These are phyloP conservation scores for Saccopteryx bilineata DNA, from an alignment of 2,113 vertebrate genomes.

Conservation along the genomic window DNA sequence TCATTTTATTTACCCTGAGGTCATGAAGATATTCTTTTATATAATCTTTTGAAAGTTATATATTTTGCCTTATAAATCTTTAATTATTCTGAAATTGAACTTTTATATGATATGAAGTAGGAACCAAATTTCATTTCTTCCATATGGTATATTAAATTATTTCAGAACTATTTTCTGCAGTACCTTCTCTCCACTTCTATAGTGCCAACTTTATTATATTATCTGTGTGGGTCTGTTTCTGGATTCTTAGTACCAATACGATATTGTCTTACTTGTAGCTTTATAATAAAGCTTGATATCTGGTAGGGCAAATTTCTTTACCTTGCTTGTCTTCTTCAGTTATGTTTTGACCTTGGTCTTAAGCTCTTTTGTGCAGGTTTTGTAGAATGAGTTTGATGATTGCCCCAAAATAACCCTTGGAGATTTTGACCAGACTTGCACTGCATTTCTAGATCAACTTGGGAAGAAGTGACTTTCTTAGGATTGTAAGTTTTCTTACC, in stretches of 20 bases:
- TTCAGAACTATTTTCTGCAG: not conserved
- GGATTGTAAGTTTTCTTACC: not conserved
- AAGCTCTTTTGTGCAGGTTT: not conserved
- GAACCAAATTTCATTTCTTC: slow-evolving; percentile 26
- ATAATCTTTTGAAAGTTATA: not conserved
- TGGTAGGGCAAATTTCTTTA: slow-evolving; percentile 43
- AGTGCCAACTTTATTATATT: not conserved
- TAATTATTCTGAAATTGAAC: slow-evolving; percentile 37
- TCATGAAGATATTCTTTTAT: slow-evolving; percentile 29
- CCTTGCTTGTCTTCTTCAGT: slow-evolving; percentile 20
- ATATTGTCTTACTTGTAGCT: not conserved
- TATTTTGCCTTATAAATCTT: slow-evolving; percentile 55
- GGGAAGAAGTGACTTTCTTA: slow-evolving; percentile 15
- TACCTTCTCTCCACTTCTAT: not conserved
- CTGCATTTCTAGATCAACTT: not conserved
- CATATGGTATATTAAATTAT: not conserved
- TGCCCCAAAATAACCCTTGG: not conserved
- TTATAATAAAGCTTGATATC: slow-evolving; percentile 11
- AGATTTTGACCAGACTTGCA: slow-evolving; percentile 26
- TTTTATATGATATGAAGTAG: not conserved
- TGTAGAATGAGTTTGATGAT: slow-evolving; percentile 24
- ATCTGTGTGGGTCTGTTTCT: not conserved
- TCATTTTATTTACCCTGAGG: slow-evolving; percentile 1
- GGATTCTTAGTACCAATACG: not conserved
- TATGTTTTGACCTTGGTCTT: slow-evolving; percentile 23